Base-by-base conservation (phyloP, 2,113 vertebrate species). In the Stigmatopora argus region DNA sequence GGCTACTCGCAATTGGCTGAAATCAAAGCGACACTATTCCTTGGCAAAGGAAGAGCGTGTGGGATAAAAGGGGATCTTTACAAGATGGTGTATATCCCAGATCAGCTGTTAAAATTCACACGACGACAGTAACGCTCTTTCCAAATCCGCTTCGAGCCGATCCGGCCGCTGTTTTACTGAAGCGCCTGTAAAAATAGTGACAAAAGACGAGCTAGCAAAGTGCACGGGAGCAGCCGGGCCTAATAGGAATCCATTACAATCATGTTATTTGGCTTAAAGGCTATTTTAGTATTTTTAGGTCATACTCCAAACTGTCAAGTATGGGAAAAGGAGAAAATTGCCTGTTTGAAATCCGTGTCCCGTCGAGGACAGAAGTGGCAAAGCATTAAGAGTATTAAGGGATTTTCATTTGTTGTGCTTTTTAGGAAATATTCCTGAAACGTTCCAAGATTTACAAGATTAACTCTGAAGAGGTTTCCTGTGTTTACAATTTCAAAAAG, bases 41-140 rank as follows among this genome's bases (percentile, higher is more conserved):
- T 69, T 12, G 51, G 62, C 79, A 75, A 81, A 81, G 78, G 84
- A 74, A 74, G 76, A 77, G 60, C 64, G 64, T 65, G 7, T 7
- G 53, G 19, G 77, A 82, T 81, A 75, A 83, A 84, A 83, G 67
- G 75, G 72, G 76, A 84, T 62, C 52, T 78, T 80, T 63, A 58
- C 58, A 69, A 55, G 18, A 73, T 64, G 72, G 41, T 59, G 64
- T 71, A 72, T 69, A 49, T 64, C 69, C 57, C 53, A 60, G 62
- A 65, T 62, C 51, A 11, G 63, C 17, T 46, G 41, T 14, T 2
- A 14, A 31, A 31, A 56, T 31, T 56, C 23, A 7, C 51, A 23
- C 51, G 51, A 23, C 3, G 51, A 53, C 21, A 53, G 51, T 3
- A 23, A 21, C 51, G 8, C 13, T 45, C 57, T 60, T 60, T 60